phyloP scores from a whole-genome alignment of 2,888 invertebrate genomes.

The Crossocerus cetratus region DNA sequence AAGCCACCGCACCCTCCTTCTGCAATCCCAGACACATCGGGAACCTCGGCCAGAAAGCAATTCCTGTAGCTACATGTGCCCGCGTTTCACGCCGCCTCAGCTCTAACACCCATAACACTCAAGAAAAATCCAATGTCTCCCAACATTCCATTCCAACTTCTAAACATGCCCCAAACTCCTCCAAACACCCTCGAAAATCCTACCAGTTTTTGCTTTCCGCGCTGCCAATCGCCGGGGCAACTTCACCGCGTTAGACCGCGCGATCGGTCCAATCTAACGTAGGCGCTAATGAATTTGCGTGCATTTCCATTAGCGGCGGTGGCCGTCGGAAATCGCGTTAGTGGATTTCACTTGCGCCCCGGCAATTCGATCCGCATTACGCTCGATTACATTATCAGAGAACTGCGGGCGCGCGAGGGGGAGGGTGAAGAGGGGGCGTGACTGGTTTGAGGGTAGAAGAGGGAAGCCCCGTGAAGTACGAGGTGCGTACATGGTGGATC shows the following conservation, averaged over 20 bases:
- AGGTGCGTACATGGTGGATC: slow-evolving; percentile 43
- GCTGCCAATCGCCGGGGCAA: no score
- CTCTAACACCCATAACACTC: slow-evolving; percentile 19
- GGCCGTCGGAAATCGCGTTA: slow-evolving; percentile 62
- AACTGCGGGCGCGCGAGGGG: slow-evolving; percentile 26
- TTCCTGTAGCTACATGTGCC: slow-evolving; percentile 51
- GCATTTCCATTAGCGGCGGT: slow-evolving; percentile 63
- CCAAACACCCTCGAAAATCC: no score
- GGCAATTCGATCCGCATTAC: slow-evolving; percentile 70
- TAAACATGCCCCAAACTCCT: no score
- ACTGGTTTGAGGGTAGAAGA: slow-evolving; percentile 15
- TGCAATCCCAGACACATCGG: slow-evolving; percentile 61
- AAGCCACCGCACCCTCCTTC: slow-evolving; percentile 70
- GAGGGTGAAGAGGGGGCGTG: slow-evolving; percentile 2
- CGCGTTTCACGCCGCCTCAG: slow-evolving; percentile 51
- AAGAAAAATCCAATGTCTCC: neutral
- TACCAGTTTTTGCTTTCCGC: no score
- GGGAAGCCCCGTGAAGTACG: slow-evolving; percentile 51
- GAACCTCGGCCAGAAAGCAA: slow-evolving; percentile 58
- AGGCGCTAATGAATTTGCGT: slow-evolving; percentile 64
- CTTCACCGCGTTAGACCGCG: no score
- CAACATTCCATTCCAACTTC: no score
- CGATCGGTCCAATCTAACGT: slow-evolving; percentile 19
- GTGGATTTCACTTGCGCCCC: slow-evolving; percentile 65
- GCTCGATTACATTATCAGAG: slow-evolving; percentile 71